Percentiles rank a stretch among this genome's conserved stretches.
phyloP scores from a whole-genome alignment of 1,140 invertebrate genomes.

The Alviniconcha marisindica region DNA sequence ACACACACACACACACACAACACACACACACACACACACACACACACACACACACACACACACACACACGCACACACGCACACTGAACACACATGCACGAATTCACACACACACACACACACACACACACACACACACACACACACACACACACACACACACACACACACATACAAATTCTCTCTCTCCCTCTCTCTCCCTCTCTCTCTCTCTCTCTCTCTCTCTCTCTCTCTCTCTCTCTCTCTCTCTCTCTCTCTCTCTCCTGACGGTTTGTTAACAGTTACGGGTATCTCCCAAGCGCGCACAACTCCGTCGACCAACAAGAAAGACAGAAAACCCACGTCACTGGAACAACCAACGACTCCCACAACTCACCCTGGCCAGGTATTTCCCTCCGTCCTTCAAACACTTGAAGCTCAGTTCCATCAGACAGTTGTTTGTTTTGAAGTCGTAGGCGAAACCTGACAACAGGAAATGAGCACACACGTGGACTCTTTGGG shows the following conservation, averaged over 20 bases:
- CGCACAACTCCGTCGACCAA: neutral
- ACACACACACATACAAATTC: no score
- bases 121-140: no score
- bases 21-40: no score
- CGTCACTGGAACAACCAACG: no score
- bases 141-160: no score
- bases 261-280: neutral
- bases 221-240: neutral
- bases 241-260: neutral
- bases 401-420: conserved; percentile 87
- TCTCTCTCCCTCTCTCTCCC: neutral
- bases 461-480: conserved; percentile 15
- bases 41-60: no score
- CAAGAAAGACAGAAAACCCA: neutral
- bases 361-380: conserved; percentile 81
- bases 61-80: no score
- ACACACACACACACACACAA: no score
- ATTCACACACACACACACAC: no score
- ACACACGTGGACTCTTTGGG: neutral
- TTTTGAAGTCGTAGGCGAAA: conserved; percentile 47
- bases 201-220: neutral
- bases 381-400: conserved; percentile 90
- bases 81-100: no score
- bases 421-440: conserved; percentile 81
- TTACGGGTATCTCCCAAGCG: neutral